Evolutionary conservation across 1,140 invertebrate genomes (phyloP), one percentile per base, ranked within the genome.

Genomic region (Galleria mellonella): DNA sequence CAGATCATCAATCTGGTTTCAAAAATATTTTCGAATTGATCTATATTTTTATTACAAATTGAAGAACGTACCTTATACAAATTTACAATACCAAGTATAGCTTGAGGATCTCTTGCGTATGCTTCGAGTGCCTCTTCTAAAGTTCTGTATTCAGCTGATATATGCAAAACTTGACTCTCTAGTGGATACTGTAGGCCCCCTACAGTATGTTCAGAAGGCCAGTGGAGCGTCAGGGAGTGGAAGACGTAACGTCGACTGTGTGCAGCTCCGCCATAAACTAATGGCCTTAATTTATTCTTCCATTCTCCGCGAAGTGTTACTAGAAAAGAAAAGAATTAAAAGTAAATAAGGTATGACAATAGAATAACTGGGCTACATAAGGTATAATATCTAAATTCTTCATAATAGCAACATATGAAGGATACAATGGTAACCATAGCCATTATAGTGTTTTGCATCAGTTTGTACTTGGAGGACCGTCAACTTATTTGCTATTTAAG

Each of bases 191-290:
- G 58, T 0, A 69, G 32, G 9, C 63, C 62, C 0, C 59, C 64
- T 7, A 79, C 51, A 0, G 47, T 50, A 32, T 83, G 78, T 32
- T 83, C 78, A 0, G 78, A 75, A 0, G 73, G 77, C 58, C 66
- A 68, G 32, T 69, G 67, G 0, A 79, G 28, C 2, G 46, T 56
- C 11, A 79, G 17, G 0, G 66, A 75, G 35, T 83, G 63, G 53
- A 83, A 83, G 1, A 73, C 7, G 31, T 79, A 83, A 4, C 73
- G 60, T 1, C 75, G 57, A 17, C 64, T 72, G 46, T 75, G 64
- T 0, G 63, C 68, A 17, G 72, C 68, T 9, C 78, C 78, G 0
- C 75, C 75, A 33, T 65, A 74, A 2, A 83, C 45, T 0, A 70
- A 10, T 0, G 78, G 78, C 32, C 61, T 51, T 5, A 38, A 41